These are phyloP conservation scores for Rhineura floridana DNA, from an alignment of 2,113 vertebrate genomes.

Conservation along the genomic window DNA sequence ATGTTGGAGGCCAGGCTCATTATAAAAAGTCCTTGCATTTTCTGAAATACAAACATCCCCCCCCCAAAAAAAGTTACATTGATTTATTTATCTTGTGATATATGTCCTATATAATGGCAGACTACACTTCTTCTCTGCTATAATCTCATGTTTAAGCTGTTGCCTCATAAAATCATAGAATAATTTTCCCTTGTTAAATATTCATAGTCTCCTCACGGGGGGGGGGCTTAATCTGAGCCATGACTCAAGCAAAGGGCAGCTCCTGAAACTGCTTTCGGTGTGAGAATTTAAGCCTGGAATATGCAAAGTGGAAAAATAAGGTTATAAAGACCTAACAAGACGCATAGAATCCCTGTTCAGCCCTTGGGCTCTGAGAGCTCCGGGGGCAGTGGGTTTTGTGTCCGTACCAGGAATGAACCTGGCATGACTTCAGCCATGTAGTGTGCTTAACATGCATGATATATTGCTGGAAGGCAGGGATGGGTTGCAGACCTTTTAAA, in stretches of 20 bases:
- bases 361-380: too few relatives aligned
- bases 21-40: background rate
- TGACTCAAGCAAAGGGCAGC: background rate
- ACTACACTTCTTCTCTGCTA: background rate
- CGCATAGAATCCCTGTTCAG: too few relatives aligned
- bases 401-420: too few relatives aligned
- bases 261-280: background rate
- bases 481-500: too few relatives aligned
- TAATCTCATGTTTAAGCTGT: background rate
- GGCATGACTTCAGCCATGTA: too few relatives aligned
- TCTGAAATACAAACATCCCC: background rate
- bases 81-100: background rate
- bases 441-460: too few relatives aligned
- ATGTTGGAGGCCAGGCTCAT: background rate
- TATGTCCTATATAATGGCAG: background rate
- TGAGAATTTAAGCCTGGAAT: background rate
- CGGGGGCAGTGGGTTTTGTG: too few relatives aligned
- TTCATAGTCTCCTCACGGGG: too few relatives aligned
- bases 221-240: background rate
- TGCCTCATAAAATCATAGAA: background rate
- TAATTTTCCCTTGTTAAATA: background rate
- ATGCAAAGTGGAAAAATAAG: background rate
- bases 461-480: too few relatives aligned
- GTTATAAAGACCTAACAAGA: background rate
- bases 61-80: background rate